phyloP scores from a whole-genome alignment of 2,113 vertebrate species.

The Tretioscincus oriximinensis region DNA sequence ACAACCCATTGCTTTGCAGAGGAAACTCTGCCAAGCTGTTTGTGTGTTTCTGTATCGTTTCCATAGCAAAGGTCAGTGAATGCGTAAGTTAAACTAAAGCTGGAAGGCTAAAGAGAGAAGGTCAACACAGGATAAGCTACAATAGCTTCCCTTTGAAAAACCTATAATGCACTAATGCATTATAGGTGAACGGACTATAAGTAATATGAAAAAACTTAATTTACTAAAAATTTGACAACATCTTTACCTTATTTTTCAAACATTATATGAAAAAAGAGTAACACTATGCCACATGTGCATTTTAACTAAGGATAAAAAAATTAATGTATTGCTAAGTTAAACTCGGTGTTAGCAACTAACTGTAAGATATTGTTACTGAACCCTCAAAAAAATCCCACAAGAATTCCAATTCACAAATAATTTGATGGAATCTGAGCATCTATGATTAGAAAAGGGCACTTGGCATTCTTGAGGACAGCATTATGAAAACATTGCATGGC shows the following conservation, averaged over 20 bases:
- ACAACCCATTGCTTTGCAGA: conserved; percentile 71
- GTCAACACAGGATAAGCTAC: conserved; percentile 75
- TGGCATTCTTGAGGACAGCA: no score
- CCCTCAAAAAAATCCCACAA: no score
- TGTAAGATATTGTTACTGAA: no score
- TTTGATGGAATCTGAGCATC: no score
- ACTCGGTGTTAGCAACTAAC: neutral
- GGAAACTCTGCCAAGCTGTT: conserved; percentile 83
- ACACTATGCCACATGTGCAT: no score
- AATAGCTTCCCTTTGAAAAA: conserved; percentile 50
- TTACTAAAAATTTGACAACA: neutral
- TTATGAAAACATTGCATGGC: no score
- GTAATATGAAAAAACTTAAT: neutral
- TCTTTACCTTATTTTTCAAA: neutral
- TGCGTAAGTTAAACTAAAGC: conserved; percentile 83
- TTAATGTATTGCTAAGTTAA: neutral
- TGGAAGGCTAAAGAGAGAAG: conserved; percentile 79
- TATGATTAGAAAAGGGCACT: no score
- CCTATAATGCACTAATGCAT: conserved; percentile 38
- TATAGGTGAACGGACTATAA: conserved; percentile 15
- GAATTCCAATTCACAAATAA: no score
- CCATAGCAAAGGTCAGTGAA: conserved; percentile 87
- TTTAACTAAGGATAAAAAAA: neutral
- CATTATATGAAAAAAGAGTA: neutral
- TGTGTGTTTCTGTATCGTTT: conserved; percentile 89